Evolutionary conservation across 2,888 invertebrate species (phyloP), one percentile per base, ranked within the genome.

Genomic region (Dynastes grantii): DNA sequence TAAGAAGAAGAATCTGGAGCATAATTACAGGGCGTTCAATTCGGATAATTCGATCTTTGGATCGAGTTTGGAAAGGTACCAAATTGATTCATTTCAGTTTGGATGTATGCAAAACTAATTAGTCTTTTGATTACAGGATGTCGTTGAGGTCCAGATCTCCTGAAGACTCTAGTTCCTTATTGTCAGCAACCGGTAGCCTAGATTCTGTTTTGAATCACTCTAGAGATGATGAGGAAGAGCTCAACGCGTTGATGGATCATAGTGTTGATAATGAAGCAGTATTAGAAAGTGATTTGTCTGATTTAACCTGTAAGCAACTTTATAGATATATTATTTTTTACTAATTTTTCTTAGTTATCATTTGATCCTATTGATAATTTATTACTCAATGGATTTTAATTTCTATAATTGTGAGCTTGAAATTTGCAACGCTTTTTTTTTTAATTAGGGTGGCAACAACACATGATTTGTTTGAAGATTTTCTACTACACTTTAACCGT

Each of bases 151-250:
- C 96, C 61, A 93, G 94, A 84, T 93, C 93, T 22, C 93, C 93
- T 16, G 93, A 93, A 87, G 94, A 94, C 88, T 93, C 93, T 80
- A 92, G 92, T 84, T 93, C 93, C 80, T 89, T 93, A 81, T 89
- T 92, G 77, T 92, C 92, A 80, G 92, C 91, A 82, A 94, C 95
- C 84, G 94, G 94, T 77, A 97, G 97, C 83, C 90, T 96, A 84
- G 96, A 97, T 88, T 97, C 97, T 0, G 95, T 96, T 88, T 90
- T 96, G 84, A 97, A 97, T 89, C 95, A 94, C 84, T 96, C 96
- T n/a, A 92, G 95, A 78, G 94, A 95, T 84, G 96, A 95, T 84
- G 96, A 95, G 85, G 93, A 93, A 83, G 95, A 95, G 87, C 91
- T 93, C 49, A 91, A 93, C 81, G 91, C 91, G 45, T 88, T 93